Evolutionary conservation across 1,140 invertebrate species (phyloP), one percentile per base, ranked within the genome.

Genomic region (Drosophila punjabiensis): DNA sequence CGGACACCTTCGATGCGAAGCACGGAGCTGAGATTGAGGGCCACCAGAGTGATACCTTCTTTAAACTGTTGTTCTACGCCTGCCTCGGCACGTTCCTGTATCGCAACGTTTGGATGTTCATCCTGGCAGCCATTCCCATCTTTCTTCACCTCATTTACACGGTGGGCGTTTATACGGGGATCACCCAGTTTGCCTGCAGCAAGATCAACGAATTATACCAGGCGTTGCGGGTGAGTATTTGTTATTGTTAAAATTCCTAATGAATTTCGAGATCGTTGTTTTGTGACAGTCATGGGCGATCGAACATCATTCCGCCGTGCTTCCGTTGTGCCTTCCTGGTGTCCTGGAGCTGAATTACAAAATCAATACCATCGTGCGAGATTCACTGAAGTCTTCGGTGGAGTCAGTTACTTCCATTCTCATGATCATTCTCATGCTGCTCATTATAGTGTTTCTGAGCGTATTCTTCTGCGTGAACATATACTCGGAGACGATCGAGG

Each of bases 401-500:
- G 94, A 96, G 85, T 93, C 95, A n/a, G 94, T 95, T 28, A 95
- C 95, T 9, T 94, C 95, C 6, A 94, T 94, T 62, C 92, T 95
- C 30, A 95, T 96, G 76, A 95, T 96, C 62, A 94, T 95, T 65
- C 95, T 96, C 66, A 94, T 96, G 77, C 94, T 94, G 30, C 94
- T 96, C 69, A 95, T 96, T 92, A 95, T 96, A 78, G 79, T 89
- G n/a, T 92, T 93, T 69, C 58, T 92, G 53, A 76, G 87, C 63
- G 85, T 91, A 79, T 93, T 92, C 76, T 94, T 93, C 81, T 92
- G 86, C 88, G 90, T 93, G 10, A 93, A 99, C 97, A 96, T 99
- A 65, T 99, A 99, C 93, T 97, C 97, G 16, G 99, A 99, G 94
- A 98, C 97, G 24, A 97, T 99, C 91, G 97, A 99, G 86, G 94